A percentile compares a stretch with the other conserved stretches of the same genome.
phyloP scores from a whole-genome alignment of 2,888 invertebrate genomes.

The Micoletzkya japonica region DNA sequence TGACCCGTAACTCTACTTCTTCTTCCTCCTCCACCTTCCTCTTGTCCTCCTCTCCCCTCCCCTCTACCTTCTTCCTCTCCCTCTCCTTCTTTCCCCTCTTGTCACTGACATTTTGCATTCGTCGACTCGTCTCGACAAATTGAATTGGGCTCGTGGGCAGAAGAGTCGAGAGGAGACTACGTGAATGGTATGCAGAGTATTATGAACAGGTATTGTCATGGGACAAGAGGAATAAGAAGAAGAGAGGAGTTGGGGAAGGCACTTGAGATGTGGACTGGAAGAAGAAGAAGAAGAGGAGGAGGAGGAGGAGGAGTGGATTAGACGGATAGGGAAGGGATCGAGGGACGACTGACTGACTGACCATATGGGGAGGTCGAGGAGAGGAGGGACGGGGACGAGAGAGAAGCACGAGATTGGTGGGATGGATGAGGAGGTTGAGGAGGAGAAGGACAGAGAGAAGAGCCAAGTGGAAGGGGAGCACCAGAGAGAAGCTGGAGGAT shows the following conservation, averaged over 20 bases:
- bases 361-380: constrained; percentile 1
- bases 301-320: background rate
- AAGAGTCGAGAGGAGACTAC: no score
- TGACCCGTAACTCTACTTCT: no score
- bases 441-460: constrained; percentile 52
- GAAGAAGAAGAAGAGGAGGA: background rate
- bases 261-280: background rate
- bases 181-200: no score
- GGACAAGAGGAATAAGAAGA: background rate
- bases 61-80: no score
- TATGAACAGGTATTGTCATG: no score
- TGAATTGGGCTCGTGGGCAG: constrained; percentile 20
- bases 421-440: constrained; percentile 53
- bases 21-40: no score
- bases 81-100: background rate
- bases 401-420: constrained; percentile 47
- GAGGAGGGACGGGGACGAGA: no score
- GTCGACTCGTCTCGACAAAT: constrained; percentile 2
- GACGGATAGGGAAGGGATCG: background rate
- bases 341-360: constrained; percentile 2
- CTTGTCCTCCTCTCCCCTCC: no score
- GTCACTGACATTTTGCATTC: background rate
- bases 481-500: constrained; percentile 34
- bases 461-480: constrained; percentile 44
- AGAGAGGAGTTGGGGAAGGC: background rate